Percentiles rank a stretch among this genome's conserved stretches.
phyloP scores from a whole-genome alignment of 2,888 invertebrate genomes.

The Agrotis segetum region DNA sequence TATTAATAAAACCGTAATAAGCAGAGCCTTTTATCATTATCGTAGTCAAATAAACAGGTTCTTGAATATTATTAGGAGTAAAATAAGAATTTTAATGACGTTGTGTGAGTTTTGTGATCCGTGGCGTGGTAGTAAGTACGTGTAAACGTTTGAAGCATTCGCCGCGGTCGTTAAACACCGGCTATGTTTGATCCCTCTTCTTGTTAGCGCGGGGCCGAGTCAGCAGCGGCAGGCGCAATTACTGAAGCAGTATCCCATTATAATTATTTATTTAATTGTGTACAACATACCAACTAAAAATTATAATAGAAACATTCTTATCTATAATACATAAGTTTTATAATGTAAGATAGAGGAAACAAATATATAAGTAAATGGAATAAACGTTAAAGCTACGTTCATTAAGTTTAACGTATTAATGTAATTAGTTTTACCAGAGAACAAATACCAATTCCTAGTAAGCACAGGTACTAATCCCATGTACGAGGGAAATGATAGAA shows the following conservation, averaged over 20 bases:
- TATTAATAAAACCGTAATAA: neutral
- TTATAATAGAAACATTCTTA: neutral
- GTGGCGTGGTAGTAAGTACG: slow-evolving; percentile 36
- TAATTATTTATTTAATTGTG: neutral
- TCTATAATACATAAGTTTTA: neutral
- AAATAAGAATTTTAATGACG: slow-evolving; percentile 17
- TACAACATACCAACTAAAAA: neutral
- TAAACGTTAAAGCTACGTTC: neutral
- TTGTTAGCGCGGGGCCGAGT: slow-evolving; percentile 28
- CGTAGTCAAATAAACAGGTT: slow-evolving; percentile 1
- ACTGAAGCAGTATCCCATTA: neutral
- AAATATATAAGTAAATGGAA: no score
- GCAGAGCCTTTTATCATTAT: neutral
- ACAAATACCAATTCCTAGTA: neutral
- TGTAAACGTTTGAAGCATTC: slow-evolving; percentile 45
- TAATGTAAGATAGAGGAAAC: no score
- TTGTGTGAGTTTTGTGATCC: slow-evolving; percentile 23
- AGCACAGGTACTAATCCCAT: neutral
- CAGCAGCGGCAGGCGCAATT: slow-evolving; percentile 26
- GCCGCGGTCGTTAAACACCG: slow-evolving; percentile 42
- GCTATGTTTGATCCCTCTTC: slow-evolving; percentile 44
- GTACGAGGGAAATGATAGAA: neutral
- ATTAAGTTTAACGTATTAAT: slow-evolving; percentile 4
- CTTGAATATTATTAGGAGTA: slow-evolving; percentile 17
- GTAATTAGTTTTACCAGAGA: neutral